Percentiles rank a stretch among this genome's conserved stretches.
Conservation (phyloP, 2,888 invertebrate species). For the Julus scanicus region DNA sequence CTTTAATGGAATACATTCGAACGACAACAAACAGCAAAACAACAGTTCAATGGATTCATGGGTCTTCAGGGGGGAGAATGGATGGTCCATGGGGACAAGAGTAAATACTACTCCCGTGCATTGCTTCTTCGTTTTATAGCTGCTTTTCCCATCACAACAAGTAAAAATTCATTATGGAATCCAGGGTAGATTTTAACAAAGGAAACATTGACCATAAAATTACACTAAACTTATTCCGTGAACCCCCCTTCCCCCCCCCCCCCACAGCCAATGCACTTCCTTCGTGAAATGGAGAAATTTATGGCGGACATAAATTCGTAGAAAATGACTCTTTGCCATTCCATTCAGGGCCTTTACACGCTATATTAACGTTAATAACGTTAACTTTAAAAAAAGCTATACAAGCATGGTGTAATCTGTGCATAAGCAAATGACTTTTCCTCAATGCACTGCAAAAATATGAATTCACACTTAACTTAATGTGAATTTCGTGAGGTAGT, state of each 20-base stretch:
- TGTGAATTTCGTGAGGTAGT: too few relatives aligned
- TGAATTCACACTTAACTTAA: too few relatives aligned
- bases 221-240: background rate
- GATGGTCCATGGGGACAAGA: background rate
- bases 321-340: background rate
- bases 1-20: background rate
- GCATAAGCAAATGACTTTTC: background rate
- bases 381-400: background rate
- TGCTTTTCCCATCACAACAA: background rate
- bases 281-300: background rate
- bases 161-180: conserved; percentile 1
- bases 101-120: background rate
- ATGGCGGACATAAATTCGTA: background rate
- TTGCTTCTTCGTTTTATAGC: background rate
- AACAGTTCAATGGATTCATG: background rate
- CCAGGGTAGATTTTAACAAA: conserved; percentile 1
- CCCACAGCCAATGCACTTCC: background rate
- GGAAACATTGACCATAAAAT: conserved; percentile 1
- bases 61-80: background rate
- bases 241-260: too few relatives aligned
- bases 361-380: conserved; percentile 1
- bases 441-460: too few relatives aligned
- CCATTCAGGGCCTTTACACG: background rate
- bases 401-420: background rate
- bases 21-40: background rate